These are phyloP conservation scores for Miniopterus natalensis DNA, from an alignment of 2,113 vertebrate genomes.

Conservation along the genomic window DNA sequence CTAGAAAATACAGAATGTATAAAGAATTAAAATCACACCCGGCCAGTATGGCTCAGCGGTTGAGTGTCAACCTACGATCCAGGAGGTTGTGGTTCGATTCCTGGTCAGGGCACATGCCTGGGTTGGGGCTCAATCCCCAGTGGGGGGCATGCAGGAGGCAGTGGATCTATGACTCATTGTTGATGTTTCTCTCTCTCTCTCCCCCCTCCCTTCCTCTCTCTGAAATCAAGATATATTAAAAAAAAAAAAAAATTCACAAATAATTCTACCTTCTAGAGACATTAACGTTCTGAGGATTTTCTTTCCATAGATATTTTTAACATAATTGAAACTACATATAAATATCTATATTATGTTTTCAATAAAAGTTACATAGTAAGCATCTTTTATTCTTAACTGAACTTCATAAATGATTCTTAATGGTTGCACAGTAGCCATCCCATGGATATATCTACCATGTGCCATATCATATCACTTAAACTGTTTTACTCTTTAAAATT, in stretches of 20 bases:
- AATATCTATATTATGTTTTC: background rate
- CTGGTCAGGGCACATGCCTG: too few relatives aligned
- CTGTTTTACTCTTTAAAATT: constrained; percentile 37
- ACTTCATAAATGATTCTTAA: background rate
- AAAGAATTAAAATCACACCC: background rate
- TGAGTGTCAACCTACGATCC: too few relatives aligned
- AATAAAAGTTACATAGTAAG: background rate
- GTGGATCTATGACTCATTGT: too few relatives aligned
- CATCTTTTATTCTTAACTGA: background rate
- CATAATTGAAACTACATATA: background rate
- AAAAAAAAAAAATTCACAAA: background rate
- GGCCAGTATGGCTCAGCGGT: too few relatives aligned
- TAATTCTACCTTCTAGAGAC: background rate
- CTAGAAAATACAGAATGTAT: constrained; percentile 16
- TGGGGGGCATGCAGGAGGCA: too few relatives aligned
- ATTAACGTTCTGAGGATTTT: constrained; percentile 27
- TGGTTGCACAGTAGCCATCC: background rate
- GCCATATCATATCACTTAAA: background rate
- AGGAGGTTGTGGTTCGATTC: too few relatives aligned
- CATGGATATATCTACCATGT: background rate
- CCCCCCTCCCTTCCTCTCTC: too few relatives aligned
- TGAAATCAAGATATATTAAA: too few relatives aligned
- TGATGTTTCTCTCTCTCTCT: too few relatives aligned
- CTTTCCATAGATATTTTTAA: background rate
- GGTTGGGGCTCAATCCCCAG: too few relatives aligned